A percentile compares a stretch with the other conserved stretches of the same genome.
Conservation (phyloP, 1,140 invertebrate genomes). For the Scaptomyza hsui region DNA sequence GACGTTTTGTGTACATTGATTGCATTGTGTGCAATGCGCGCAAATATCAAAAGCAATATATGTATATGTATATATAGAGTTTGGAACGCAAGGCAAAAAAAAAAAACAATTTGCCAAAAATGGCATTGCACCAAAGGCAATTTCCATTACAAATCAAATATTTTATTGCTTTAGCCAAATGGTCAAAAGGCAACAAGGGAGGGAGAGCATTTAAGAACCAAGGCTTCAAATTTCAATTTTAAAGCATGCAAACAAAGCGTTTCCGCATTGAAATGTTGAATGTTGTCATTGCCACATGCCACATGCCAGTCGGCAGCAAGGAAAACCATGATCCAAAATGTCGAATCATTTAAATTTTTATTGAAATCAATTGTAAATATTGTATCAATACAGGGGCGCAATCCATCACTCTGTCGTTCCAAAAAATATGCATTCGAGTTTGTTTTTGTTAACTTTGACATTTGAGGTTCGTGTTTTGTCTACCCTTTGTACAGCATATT, state of each 20-base stretch:
- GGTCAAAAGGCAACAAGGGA: slow-evolving; percentile 41
- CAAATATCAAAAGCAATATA: slow-evolving; percentile 15
- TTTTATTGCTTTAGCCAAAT: slow-evolving; percentile 68
- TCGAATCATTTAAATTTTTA: slow-evolving; percentile 43
- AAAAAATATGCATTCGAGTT: slow-evolving; percentile 6
- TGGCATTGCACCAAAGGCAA: slow-evolving; percentile 60
- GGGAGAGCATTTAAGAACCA: neutral
- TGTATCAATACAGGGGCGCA: slow-evolving; percentile 28
- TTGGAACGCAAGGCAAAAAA: neutral
- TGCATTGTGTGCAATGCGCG: slow-evolving; percentile 40
- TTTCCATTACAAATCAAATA: slow-evolving; percentile 79
- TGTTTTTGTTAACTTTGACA: slow-evolving; percentile 30
- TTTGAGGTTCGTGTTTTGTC: neutral
- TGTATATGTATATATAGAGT: neutral
- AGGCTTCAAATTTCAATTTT: slow-evolving; percentile 48
- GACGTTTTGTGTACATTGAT: slow-evolving; percentile 26
- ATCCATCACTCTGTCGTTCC: slow-evolving; percentile 13
- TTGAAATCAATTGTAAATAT: slow-evolving; percentile 47
- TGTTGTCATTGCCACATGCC: slow-evolving; percentile 1
- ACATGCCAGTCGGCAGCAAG: slow-evolving; percentile 6
- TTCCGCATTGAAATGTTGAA: slow-evolving; percentile 45
- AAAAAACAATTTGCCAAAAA: slow-evolving; percentile 60
- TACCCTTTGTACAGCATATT: slow-evolving; percentile 1
- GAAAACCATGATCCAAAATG: slow-evolving; percentile 31
- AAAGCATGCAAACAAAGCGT: slow-evolving; percentile 31